Evolutionary conservation across 2,113 vertebrate species (phyloP).

Genomic region (Sciurus niger): DNA sequence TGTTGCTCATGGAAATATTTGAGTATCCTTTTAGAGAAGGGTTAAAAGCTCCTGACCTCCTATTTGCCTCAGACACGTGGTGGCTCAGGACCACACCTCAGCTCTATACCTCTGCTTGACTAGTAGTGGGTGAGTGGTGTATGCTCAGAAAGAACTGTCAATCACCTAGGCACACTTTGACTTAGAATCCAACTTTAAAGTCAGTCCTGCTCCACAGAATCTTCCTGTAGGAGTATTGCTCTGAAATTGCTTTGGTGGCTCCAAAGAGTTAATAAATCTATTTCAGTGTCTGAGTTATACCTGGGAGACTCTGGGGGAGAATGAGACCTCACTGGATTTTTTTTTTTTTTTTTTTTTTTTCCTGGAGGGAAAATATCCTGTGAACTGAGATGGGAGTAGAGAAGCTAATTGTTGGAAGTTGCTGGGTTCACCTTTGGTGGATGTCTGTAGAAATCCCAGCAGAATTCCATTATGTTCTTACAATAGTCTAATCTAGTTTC

Average conservation of each 20-base stretch:
- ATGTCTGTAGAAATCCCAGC: neutral
- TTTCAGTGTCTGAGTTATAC: neutral
- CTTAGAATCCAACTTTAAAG: neutral
- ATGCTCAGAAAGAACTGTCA: neutral
- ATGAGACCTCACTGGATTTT: slow-evolving; percentile 5
- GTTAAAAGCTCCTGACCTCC: neutral
- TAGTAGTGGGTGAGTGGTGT: accelerated
- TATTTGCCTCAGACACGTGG: neutral
- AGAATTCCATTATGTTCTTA: slow-evolving; percentile 14
- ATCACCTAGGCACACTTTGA: neutral
- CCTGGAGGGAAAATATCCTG: slow-evolving; percentile 21
- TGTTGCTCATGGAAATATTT: neutral
- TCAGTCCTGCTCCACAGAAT: neutral
- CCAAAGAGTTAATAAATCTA: neutral
- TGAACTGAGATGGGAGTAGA: neutral
- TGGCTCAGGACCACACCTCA: neutral
- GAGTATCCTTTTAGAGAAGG: neutral
- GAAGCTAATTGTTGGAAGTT: neutral
- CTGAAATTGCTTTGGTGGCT: neutral
- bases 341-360: slow-evolving; percentile 56
- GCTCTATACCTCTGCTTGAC: neutral
- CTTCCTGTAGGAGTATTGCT: neutral
- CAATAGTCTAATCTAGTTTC: neutral
- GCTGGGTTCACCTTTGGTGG: neutral
- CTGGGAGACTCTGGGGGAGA: slow-evolving; percentile 21